A percentile compares a stretch with the other conserved stretches of the same genome.
These are phyloP conservation scores for Peromyscus leucopus DNA, from an alignment of 2,113 vertebrate species.

Conservation along the genomic window DNA sequence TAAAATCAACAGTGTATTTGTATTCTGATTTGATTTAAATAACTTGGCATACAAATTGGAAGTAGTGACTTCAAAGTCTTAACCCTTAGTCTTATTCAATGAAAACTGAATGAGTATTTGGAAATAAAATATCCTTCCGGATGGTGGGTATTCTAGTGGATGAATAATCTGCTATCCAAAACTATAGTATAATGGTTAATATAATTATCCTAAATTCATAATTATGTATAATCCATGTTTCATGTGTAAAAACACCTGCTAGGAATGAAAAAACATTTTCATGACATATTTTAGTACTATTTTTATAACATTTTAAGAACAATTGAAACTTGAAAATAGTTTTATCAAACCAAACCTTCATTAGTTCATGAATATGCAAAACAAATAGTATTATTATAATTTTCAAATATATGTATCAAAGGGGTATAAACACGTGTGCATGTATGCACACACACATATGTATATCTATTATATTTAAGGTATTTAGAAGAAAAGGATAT, in stretches of 20 bases:
- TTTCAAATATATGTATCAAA: slow-evolving; percentile 11
- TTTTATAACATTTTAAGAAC: not conserved
- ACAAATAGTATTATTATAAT: not conserved
- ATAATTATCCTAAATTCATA: not conserved
- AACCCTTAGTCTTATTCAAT: not conserved
- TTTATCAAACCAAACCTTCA: slow-evolving; percentile 19
- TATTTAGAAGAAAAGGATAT: not conserved
- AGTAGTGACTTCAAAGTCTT: not conserved
- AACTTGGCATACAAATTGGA: not conserved
- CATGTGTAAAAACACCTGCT: not conserved
- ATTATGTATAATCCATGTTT: not conserved
- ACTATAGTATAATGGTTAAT: not conserved
- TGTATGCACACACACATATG: not conserved
- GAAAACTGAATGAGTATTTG: slow-evolving; percentile 26
- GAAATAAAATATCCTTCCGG: not conserved
- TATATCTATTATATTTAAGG: not conserved
- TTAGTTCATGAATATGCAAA: slow-evolving; percentile 11
- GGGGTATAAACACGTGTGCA: not conserved
- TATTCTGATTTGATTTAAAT: slow-evolving; percentile 32
- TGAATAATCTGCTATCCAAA: not conserved
- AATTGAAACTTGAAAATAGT: not conserved
- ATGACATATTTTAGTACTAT: not conserved
- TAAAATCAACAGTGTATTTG: not conserved
- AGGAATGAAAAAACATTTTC: not conserved
- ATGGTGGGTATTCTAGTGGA: not conserved